Base-by-base conservation (phyloP, 2,113 vertebrate species). In the Jacana jacana region DNA sequence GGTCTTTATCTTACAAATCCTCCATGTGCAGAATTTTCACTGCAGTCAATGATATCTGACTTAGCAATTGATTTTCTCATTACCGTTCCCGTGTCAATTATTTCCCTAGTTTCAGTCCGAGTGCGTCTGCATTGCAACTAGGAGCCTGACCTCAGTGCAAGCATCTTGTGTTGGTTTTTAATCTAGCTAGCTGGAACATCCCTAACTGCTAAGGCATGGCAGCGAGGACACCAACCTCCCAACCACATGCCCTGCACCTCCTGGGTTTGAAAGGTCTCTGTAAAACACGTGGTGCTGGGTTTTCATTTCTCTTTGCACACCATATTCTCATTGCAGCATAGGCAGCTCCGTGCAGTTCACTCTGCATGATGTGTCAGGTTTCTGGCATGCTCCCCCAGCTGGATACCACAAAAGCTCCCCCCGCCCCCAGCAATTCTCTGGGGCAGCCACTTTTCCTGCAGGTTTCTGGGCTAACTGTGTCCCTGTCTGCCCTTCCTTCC, bases 51-150 rank as follows among this genome's bases (percentile, higher is more conserved):
- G 65, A 40, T 95, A 94, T 96, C 93, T 96, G 95, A 97, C 86
- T 94, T 86, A 14, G 69, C 61, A 52, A 96, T 96, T 96, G 95
- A 96, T 97, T 96, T 96, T 96, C 91, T 96, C 93, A 91, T 97
- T 96, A 95, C 93, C 93, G 91, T 61, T 96, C 92, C 91, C 81
- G 42, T 91, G 95, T 92, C 95, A 93, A 77, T 96, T 90, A 91
- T 92, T 95, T 91, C 60, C 58, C 75, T 44, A 33, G 44, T 39
- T 68, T 42, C 42, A 79, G 83, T 39, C 69, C 79, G 78, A 49
- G 80, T 76, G 19, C 40, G 89, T 89, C 84, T 94, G 91, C 89
- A 85, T 85, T 65, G 87, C 66, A 89, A 85, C 58, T 46, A 87
- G 63, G 25, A 82, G 40, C 11, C 70, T 94, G 89, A 88, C 75